These are phyloP conservation scores for Criorhina ranunculi DNA, from an alignment of 2,888 invertebrate genomes.

Conservation along the genomic window DNA sequence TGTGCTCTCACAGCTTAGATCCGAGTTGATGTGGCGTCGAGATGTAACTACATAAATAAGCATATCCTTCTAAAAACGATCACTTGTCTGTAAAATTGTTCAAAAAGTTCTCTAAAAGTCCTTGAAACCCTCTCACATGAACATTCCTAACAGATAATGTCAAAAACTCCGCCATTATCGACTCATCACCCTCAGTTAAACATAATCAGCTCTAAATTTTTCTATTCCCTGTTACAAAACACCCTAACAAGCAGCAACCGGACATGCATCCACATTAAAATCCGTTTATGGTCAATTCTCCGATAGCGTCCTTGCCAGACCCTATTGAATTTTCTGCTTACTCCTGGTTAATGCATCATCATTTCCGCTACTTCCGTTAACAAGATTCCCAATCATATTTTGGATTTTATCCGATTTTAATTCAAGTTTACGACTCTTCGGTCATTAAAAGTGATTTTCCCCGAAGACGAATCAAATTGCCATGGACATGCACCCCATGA, in stretches of 20 bases:
- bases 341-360: not conserved
- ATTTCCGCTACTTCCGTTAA: slow-evolving; percentile 43
- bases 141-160: too few relatives aligned
- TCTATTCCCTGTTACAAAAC: not conserved
- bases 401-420: slow-evolving; percentile 69
- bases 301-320: not conserved
- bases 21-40: too few relatives aligned
- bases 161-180: not conserved
- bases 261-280: slow-evolving; percentile 5
- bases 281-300: slow-evolving; percentile 37
- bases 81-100: too few relatives aligned
- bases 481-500: slow-evolving; percentile 28
- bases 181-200: slow-evolving; percentile 24
- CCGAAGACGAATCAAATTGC: slow-evolving; percentile 43
- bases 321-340: not conserved
- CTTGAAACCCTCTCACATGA: too few relatives aligned
- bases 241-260: not conserved
- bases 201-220: slow-evolving; percentile 37
- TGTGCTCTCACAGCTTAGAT: too few relatives aligned
- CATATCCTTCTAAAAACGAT: too few relatives aligned
- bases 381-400: slow-evolving; percentile 69
- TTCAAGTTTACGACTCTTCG: slow-evolving; percentile 66
- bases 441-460: slow-evolving; percentile 68
- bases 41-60: too few relatives aligned
- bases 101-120: too few relatives aligned